Evolutionary conservation across 2,113 vertebrate species (phyloP).

Genomic region (Setophaga petechia): DNA sequence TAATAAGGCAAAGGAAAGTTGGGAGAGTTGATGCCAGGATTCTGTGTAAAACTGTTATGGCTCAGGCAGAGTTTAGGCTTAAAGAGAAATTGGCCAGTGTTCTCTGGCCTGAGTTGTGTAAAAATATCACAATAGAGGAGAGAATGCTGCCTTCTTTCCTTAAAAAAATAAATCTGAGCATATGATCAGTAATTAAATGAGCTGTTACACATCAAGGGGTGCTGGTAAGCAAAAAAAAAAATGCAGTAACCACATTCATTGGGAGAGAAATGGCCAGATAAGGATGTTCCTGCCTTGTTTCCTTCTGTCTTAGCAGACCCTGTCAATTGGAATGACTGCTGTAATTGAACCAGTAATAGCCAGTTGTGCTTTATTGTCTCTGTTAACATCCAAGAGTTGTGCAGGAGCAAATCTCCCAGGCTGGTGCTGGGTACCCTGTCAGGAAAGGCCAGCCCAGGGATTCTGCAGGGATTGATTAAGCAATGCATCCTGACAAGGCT

Average conservation of each 20-base stretch:
- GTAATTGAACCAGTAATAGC: constrained; percentile 1
- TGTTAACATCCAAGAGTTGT: neutral
- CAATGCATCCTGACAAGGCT: constrained; percentile 38
- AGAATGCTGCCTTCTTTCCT: neutral
- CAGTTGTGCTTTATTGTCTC: constrained; percentile 17
- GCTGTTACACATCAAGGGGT: neutral
- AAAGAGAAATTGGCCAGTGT: neutral
- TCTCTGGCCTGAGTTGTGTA: neutral
- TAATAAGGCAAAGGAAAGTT: neutral
- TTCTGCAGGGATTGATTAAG: constrained; percentile 58
- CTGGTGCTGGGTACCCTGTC: neutral
- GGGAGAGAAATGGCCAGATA: neutral
- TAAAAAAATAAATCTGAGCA: neutral
- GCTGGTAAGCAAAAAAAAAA: neutral
- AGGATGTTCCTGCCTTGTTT: neutral
- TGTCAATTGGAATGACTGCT: constrained; percentile 19
- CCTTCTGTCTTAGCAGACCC: neutral
- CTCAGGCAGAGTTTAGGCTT: neutral
- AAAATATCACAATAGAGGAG: neutral
- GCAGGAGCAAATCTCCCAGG: neutral
- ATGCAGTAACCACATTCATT: neutral
- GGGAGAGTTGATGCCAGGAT: neutral
- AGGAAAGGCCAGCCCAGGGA: neutral
- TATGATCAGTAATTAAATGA: neutral
- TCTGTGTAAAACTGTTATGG: neutral